Evolutionary conservation across 2,888 invertebrate genomes (phyloP).

Genomic region (Entomobrya multifasciata): DNA sequence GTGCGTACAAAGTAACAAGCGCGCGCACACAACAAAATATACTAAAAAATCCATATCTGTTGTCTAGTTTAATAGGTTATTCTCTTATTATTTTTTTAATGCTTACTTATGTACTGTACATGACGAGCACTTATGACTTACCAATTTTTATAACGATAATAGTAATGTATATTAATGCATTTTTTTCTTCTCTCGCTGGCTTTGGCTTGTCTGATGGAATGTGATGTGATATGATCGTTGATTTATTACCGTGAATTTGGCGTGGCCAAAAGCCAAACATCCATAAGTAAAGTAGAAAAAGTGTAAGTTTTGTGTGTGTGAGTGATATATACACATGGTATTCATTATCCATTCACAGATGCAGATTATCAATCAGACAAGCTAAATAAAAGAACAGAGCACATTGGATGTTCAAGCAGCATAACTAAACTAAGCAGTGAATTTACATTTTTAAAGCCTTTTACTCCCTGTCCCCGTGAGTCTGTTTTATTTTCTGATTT

Average conservation of each 20-base stretch:
- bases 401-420: not conserved
- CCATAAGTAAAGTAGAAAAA: constrained; percentile 21
- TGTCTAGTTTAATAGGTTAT: constrained; percentile 20
- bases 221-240: constrained; percentile 56
- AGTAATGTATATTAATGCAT: not conserved
- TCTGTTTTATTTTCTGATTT: not conserved
- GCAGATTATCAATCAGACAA: constrained; percentile 40
- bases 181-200: not conserved
- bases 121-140: not conserved
- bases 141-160: constrained; percentile 8
- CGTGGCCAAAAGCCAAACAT: constrained; percentile 55
- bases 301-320: constrained; percentile 4
- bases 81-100: constrained; percentile 11
- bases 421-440: not conserved
- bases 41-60: too few species aligned
- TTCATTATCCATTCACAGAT: constrained; percentile 28
- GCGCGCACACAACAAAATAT: too few species aligned
- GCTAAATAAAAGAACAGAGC: not conserved
- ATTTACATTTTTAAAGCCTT: constrained; percentile 20
- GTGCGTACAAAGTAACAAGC: not conserved
- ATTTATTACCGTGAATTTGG: constrained; percentile 69
- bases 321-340: not conserved
- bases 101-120: too few species aligned
- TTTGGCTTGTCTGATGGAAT: constrained; percentile 11
- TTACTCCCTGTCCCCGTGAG: not conserved